Conservation (phyloP, 1,140 invertebrate genomes). For the Conus ventricosus region DNA sequence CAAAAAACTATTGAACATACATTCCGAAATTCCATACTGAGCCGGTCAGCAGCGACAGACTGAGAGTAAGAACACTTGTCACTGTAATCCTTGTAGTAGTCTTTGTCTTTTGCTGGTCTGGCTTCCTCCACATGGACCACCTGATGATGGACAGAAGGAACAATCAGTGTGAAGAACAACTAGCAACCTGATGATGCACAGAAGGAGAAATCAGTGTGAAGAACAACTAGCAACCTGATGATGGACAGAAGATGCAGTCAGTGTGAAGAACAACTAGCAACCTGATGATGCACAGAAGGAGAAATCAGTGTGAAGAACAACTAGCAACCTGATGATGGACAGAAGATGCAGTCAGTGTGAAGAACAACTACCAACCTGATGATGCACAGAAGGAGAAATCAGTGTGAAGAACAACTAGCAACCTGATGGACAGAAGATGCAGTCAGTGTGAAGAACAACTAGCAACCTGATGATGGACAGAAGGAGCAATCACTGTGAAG, state of each 20-base stretch:
- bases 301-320: too few species aligned
- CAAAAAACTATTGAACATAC: not conserved
- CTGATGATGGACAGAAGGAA: not conserved
- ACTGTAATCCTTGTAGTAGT: constrained; percentile 24
- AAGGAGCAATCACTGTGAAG: not conserved
- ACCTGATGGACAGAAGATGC: too few species aligned
- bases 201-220: too few species aligned
- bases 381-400: not conserved
- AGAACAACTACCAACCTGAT: not conserved
- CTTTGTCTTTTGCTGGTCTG: not conserved
- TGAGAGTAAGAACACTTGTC: not conserved
- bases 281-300: not conserved
- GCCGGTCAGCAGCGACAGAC: not conserved
- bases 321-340: not conserved
- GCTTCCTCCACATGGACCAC: not conserved
- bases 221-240: not conserved
- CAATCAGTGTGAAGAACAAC: too few species aligned
- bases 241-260: too few species aligned
- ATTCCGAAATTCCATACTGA: not conserved
- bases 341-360: too few species aligned
- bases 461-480: not conserved
- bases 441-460: too few species aligned
- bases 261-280: not conserved
- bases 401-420: too few species aligned
- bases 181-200: too few species aligned